These are phyloP conservation scores for Acleris emargana DNA, from an alignment of 2,888 invertebrate species.

Conservation along the genomic window DNA sequence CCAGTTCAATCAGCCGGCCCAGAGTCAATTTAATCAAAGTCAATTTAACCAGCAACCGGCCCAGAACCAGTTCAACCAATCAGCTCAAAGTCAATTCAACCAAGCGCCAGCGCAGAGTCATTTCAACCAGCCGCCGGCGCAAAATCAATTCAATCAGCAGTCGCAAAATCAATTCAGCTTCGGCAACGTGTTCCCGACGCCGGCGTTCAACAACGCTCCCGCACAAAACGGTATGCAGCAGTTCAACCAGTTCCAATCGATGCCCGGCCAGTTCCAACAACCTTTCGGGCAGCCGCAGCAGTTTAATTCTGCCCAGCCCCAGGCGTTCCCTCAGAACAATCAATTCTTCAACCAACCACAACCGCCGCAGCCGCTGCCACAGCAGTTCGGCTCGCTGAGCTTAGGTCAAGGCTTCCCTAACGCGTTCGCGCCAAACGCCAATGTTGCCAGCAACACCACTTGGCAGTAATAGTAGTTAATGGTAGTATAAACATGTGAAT, in stretches of 20 bases:
- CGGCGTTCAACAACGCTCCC: constrained; percentile 39
- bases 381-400: constrained; percentile 70
- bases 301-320: constrained; percentile 46
- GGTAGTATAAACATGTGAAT: constrained; percentile 40
- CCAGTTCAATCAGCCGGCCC: constrained; percentile 39
- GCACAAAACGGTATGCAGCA: constrained; percentile 57
- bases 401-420: constrained; percentile 74
- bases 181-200: constrained; percentile 30
- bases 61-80: constrained; percentile 32
- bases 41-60: constrained; percentile 17
- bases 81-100: constrained; percentile 19
- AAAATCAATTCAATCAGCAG: constrained; percentile 34
- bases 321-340: constrained; percentile 52
- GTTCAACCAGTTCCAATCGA: constrained; percentile 66
- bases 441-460: constrained; percentile 72
- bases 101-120: constrained; percentile 30
- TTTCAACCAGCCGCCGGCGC: constrained; percentile 37
- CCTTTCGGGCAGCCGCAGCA: constrained; percentile 43
- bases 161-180: constrained; percentile 23
- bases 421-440: constrained; percentile 66
- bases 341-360: constrained; percentile 57
- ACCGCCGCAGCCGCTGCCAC: constrained; percentile 56
- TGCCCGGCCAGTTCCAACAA: constrained; percentile 59
- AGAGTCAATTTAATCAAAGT: constrained; percentile 14
- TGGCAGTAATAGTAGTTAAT: constrained; percentile 63